Conservation (phyloP, 2,888 invertebrate species). For the Fragum whitleyi region DNA sequence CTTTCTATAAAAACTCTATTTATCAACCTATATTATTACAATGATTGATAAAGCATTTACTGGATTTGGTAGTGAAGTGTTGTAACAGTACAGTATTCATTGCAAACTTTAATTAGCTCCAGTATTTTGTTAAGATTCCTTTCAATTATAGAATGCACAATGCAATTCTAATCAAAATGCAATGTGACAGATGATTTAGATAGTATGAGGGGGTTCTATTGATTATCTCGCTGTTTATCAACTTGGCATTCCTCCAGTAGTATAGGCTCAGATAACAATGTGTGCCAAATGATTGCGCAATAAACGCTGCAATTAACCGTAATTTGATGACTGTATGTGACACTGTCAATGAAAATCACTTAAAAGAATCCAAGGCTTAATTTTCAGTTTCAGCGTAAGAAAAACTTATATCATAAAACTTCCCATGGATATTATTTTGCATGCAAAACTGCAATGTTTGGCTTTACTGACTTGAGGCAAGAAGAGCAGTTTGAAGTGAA, state of each 20-base stretch:
- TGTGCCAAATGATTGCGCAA: neutral
- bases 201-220: constrained; percentile 2
- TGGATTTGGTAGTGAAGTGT: neutral
- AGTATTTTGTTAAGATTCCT: neutral
- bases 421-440: too few relatives aligned
- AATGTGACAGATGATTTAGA: constrained; percentile 5
- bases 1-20: too few relatives aligned
- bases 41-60: too few relatives aligned
- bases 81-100: neutral
- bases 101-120: neutral
- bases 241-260: neutral
- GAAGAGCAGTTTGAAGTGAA: too few relatives aligned
- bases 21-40: too few relatives aligned
- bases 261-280: constrained; percentile 13
- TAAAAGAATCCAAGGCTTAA: too few relatives aligned
- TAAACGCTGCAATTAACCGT: neutral
- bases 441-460: too few relatives aligned
- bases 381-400: too few relatives aligned
- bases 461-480: too few relatives aligned
- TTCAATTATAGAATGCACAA: neutral
- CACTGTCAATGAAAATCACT: neutral
- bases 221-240: neutral
- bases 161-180: neutral
- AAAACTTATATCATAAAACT: too few relatives aligned
- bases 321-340: too few relatives aligned